These are phyloP conservation scores for Mesorhabditis belari DNA, from an alignment of 2,888 invertebrate species.

Conservation along the genomic window DNA sequence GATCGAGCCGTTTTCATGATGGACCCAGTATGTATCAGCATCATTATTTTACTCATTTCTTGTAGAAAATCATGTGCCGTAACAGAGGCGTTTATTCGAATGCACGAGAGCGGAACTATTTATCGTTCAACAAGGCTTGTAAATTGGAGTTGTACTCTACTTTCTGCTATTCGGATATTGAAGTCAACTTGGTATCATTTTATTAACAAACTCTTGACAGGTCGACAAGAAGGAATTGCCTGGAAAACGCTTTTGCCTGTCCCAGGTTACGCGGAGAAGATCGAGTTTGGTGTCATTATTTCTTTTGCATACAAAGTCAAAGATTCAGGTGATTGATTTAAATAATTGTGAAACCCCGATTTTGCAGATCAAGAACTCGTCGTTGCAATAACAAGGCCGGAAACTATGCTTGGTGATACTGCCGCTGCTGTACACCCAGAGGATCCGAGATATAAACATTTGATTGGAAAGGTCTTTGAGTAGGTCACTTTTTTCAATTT, in stretches of 20 bases:
- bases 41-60: too few species aligned
- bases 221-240: constrained; percentile 84
- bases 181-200: constrained; percentile 60
- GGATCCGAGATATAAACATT: constrained; percentile 67
- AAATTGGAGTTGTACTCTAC: constrained; percentile 94
- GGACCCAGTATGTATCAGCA: constrained; percentile 75
- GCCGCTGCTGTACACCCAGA: constrained; percentile 95
- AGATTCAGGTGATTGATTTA: constrained; percentile 22
- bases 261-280: constrained; percentile 80
- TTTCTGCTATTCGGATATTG: constrained; percentile 98
- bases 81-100: constrained; percentile 81
- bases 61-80: too few species aligned
- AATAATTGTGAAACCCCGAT: background rate
- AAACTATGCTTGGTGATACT: constrained; percentile 94
- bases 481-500: background rate
- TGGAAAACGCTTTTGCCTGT: constrained; percentile 78
- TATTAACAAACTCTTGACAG: constrained; percentile 46
- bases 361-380: constrained; percentile 69
- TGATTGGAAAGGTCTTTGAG: constrained; percentile 42
- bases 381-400: constrained; percentile 93
- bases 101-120: constrained; percentile 80
- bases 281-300: constrained; percentile 86
- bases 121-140: constrained; percentile 76
- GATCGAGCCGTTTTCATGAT: constrained; percentile 87
- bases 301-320: constrained; percentile 83